Evolutionary conservation across 2,888 invertebrate species (phyloP), one percentile per base, ranked within the genome.

Genomic region (Tubulanus polymorphus): DNA sequence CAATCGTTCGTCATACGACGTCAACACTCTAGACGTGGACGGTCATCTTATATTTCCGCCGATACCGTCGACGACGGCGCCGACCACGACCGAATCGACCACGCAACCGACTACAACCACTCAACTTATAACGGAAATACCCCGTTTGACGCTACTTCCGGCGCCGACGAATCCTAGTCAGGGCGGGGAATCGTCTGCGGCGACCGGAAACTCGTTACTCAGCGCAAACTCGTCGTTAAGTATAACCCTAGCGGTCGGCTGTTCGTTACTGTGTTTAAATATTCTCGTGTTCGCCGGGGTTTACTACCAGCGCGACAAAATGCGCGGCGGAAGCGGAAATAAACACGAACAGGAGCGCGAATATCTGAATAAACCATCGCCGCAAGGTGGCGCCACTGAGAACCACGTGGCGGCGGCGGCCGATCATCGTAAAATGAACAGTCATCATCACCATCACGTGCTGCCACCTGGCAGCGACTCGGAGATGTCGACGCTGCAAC

Each of bases 261-360:
- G 93, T 74, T 92, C 92, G 3, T 81, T 95, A 57, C 84, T 95
- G 25, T 91, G 94, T 69, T 82, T 95, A 2, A 95, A 95, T 75
- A 90, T 94, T 47, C 82, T 94, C 28, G 92, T 95, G 72, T 94
- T 94, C 74, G 93, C 93, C 53, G 93, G 92, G 2, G 91, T 94
- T 0, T 94, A 93, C 77, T 94, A 94, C 74, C 93, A 94, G 74
- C 67, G 80, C 55, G 78, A 80, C 53, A 59, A 72, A 25, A 71
- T 75, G 25, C 64, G 67, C 48, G 70, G 68, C 56, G 57, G 72
- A 53, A 62, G 66, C 35, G 57, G 60, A 23, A 55, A 57, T 18
- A 57, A 59, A 45, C 45, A 50, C 35, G 46, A 50, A 15, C 46
- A 56, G 2, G 65, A 62, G 46, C 47, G 51, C 23, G 61, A 62